Conservation (phyloP, 2,113 vertebrate species). For the Caretta caretta region DNA sequence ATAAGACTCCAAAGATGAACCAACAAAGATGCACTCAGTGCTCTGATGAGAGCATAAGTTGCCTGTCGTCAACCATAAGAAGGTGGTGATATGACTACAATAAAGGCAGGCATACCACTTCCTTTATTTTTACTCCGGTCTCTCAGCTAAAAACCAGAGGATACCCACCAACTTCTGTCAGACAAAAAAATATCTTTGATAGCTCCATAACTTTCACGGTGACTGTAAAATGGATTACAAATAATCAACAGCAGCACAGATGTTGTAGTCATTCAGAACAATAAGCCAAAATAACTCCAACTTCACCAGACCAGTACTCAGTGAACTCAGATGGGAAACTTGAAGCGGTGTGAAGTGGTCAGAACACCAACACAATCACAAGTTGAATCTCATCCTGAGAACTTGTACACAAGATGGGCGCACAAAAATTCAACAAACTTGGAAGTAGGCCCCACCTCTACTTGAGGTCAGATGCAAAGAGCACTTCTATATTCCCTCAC, state of each 20-base stretch:
- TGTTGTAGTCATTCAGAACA: fast-evolving
- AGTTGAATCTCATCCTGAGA: neutral
- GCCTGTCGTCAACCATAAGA: neutral
- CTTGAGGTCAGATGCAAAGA: neutral
- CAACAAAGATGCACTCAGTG: neutral
- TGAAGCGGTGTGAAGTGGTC: neutral
- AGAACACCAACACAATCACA: neutral
- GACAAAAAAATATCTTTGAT: neutral
- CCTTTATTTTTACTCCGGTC: neutral
- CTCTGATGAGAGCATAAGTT: neutral
- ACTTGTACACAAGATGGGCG: neutral
- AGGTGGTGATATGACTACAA: neutral
- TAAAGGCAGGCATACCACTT: neutral
- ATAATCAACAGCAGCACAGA: neutral
- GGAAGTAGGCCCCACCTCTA: neutral
- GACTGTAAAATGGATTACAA: neutral
- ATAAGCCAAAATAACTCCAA: neutral
- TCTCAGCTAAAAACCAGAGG: neutral
- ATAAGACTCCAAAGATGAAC: too few relatives aligned
- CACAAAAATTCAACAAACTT: neutral
- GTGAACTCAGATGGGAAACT: neutral
- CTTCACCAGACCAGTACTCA: neutral
- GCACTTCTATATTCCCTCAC: neutral
- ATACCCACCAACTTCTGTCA: neutral
- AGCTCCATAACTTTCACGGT: neutral